Base-by-base conservation (phyloP, 2,888 invertebrate species). In the Orthosia gothica region DNA sequence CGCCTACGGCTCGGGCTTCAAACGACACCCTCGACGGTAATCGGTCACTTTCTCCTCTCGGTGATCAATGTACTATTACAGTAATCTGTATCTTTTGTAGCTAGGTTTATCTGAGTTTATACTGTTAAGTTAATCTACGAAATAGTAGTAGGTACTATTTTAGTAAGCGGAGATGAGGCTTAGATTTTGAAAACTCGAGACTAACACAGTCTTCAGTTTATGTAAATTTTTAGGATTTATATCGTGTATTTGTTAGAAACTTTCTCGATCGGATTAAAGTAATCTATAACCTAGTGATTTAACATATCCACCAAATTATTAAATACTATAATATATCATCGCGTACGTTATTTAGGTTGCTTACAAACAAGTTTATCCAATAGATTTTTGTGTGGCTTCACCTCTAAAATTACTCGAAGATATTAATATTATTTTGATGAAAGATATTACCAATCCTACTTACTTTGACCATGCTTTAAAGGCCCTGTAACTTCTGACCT, bases 11-110 rank as follows among this genome's bases (percentile, higher is more conserved):
- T n/a, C n/a, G n/a, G n/a, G n/a, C n/a, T n/a, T n/a, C n/a, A n/a
- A n/a, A n/a, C n/a, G n/a, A n/a, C n/a, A n/a, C 26, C 26, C 26
- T 2, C 3, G 26, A 3, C 2, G 26, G 26, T 26, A 26, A 3
- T 1, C 26, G 26, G 26, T 1, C 26, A 26, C n/a, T n/a, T n/a
- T n/a, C n/a, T n/a, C n/a, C n/a, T n/a, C n/a, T n/a, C n/a, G n/a
- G n/a, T n/a, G n/a, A n/a, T n/a, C n/a, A n/a, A n/a, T n/a, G n/a
- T n/a, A n/a, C n/a, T n/a, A n/a, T n/a, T n/a, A n/a, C n/a, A n/a
- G n/a, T n/a, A n/a, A n/a, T n/a, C n/a, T n/a, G n/a, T n/a, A 63
- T 62, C 32, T 18, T 18, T 61, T 40, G 50, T 58, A 40, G 63
- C 62, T 52, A 76, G 49, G 15, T 72, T 20, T 18, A 15, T 18